These are phyloP conservation scores for Urocynchramus pylzowi DNA, from an alignment of 2,113 vertebrate genomes.

Conservation along the genomic window DNA sequence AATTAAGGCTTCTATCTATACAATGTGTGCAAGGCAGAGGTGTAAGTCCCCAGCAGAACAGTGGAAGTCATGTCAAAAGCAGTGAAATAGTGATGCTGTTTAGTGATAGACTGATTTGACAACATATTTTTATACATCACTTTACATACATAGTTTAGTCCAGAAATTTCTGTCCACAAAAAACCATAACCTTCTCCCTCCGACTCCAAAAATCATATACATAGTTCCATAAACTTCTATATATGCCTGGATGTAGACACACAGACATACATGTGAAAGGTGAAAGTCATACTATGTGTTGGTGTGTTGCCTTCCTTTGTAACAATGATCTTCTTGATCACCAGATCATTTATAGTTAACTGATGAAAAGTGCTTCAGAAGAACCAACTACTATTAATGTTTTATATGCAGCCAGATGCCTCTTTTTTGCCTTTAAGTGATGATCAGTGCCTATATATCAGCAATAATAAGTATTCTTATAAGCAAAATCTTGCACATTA, in stretches of 20 bases:
- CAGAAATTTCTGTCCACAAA: neutral
- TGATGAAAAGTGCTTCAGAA: neutral
- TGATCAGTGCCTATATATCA: fast-evolving
- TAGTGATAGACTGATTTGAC: neutral
- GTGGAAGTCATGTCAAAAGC: neutral
- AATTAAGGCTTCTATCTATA: neutral
- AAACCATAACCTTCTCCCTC: neutral
- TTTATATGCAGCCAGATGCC: neutral
- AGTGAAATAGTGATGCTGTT: neutral
- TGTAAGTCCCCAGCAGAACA: neutral
- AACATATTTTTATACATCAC: neutral
- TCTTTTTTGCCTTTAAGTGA: neutral
- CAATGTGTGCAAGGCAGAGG: neutral
- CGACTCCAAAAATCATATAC: fast-evolving
- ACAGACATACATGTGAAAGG: neutral
- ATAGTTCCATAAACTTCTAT: neutral
- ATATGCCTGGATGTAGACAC: neutral
- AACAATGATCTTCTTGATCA: neutral
- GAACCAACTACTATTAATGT: neutral
- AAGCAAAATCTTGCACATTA: neutral
- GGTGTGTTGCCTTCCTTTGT: neutral
- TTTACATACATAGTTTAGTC: neutral
- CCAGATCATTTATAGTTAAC: neutral
- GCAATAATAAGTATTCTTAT: neutral
- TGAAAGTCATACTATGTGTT: neutral